Evolutionary conservation across 2,888 invertebrate species (phyloP), one percentile per base, ranked within the genome.

Genomic region (Monochamus alternatus): DNA sequence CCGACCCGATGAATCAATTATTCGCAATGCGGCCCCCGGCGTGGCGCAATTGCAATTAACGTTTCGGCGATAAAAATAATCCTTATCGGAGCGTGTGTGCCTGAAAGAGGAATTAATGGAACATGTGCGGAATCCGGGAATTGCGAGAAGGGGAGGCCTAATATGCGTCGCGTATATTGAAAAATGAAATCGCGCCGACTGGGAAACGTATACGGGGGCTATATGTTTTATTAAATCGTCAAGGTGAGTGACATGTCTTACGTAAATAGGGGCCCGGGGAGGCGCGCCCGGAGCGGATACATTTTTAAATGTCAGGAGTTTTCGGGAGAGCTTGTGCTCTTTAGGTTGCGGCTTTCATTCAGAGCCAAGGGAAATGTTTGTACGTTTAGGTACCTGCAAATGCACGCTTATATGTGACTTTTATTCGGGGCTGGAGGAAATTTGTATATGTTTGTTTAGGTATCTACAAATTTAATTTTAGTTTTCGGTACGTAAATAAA

Each of bases 31-130:
- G 51, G 65, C 69, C 70, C 69, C 58, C 69, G 55, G 65, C 58
- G 51, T 55, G 31, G 70, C 65, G 65, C 70, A 70, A 65, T 64
- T 75, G 70, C 74, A 75, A 75, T 75, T 75, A 75, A 65, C 65
- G 70, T 60, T 31, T 8, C 14, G 64, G 22, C 65, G 70, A 75
- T 75, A 75, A 75, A 55, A 70, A 60, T 75, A 75, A 75, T 70
- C 64, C 74, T 10, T 47, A 51, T 75, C 68, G 43, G 31, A 71
- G 52, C 71, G 71, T 31, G 55, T 55, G 43, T 63, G 58, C 64
- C 62, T 14, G 68, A 58, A 69, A 74, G 68, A 63, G 67, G 55
- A 74, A 74, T 74, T 68, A 74, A 69, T 58, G 74, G 63, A 74
- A 74, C 69, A 74, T 69, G 74, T 74, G 69, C 68, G 68, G 74